Evolutionary conservation across 1,140 invertebrate species (phyloP), one percentile per base, ranked within the genome.

Genomic region (Drosophila saltans): DNA sequence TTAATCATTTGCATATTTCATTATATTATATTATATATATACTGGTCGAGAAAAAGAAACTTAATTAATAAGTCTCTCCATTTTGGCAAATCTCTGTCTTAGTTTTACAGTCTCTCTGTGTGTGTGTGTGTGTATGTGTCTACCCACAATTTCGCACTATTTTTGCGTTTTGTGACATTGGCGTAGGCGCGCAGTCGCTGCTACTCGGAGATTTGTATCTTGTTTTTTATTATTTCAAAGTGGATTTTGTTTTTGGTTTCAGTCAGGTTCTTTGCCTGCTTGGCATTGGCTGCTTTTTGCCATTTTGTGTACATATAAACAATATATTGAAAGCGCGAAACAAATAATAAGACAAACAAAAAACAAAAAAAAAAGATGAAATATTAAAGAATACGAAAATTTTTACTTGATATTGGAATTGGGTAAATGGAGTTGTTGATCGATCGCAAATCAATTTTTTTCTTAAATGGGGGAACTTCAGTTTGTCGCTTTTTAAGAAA

Each of bases 91-190:
- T 16, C 11, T 43, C 11, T 6, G 8, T 36, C 33, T 36, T 26
- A 10, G 21, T 52, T 7, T 52, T 0, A 36, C 45, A 24, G 45
- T 48, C 45, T 48, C 45, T 48, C 16, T 7, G 21, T 52, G 8
- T 26, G 7, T 9, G 45, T 52, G 24, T 26, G 45, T 26, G 21
- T 26, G 8, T 52, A 8, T 52, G 21, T 52, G 73, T 40, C 84
- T 88, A 80, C 83, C 83, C 83, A 88, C 83, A 76, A 78, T 72
- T 89, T 88, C 83, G 83, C 83, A 88, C 83, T 88, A 83, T 88
- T 88, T 88, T 88, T 69, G 72, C 59, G 75, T 62, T 65, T 62
- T 40, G 59, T 88, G 83, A 84, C 83, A 89, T 88, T 88, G 80
- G 84, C 83, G 85, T 88, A 84, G 84, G 77, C 45, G 45, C 45